A percentile compares a stretch with the other conserved stretches of the same genome.
Conservation (phyloP, 2,797 vertebrate species). For the Hypotaenidia okinawae region DNA sequence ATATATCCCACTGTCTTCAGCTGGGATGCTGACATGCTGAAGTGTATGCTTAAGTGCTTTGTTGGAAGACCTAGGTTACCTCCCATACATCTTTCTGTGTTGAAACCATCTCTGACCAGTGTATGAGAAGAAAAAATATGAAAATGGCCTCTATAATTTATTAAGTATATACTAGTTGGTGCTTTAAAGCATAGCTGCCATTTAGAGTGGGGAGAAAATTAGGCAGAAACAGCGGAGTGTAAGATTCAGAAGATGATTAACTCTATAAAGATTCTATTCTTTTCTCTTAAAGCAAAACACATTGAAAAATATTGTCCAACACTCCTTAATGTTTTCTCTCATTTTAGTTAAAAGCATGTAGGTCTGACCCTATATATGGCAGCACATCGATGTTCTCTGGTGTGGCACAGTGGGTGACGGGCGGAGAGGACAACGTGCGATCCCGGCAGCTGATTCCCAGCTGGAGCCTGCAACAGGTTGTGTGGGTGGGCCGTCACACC, state of each 20-base stretch:
- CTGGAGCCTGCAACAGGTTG: neutral
- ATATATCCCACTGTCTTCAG: neutral
- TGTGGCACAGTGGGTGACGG: neutral
- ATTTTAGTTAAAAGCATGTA: neutral
- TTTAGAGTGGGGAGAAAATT: constrained; percentile 1
- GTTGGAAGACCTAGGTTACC: constrained; percentile 1
- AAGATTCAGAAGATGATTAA: neutral
- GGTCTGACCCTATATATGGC: neutral
- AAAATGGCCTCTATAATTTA: neutral
- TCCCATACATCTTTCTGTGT: neutral
- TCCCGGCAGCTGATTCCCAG: neutral
- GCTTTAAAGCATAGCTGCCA: neutral
- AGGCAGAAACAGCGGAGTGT: neutral
- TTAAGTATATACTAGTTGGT: neutral
- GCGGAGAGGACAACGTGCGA: neutral
- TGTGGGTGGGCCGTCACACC: neutral
- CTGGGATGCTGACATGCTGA: neutral
- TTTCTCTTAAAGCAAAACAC: constrained; percentile 5
- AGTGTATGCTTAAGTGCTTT: constrained; percentile 14
- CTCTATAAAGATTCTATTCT: neutral
- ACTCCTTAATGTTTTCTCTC: neutral
- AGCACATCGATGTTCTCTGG: neutral
- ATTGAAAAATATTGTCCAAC: neutral
- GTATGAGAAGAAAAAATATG: neutral
- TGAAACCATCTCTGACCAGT: neutral